Evolutionary conservation across 1,140 invertebrate genomes (phyloP), one percentile per base, ranked within the genome.

Genomic region (Drosophila pandora): DNA sequence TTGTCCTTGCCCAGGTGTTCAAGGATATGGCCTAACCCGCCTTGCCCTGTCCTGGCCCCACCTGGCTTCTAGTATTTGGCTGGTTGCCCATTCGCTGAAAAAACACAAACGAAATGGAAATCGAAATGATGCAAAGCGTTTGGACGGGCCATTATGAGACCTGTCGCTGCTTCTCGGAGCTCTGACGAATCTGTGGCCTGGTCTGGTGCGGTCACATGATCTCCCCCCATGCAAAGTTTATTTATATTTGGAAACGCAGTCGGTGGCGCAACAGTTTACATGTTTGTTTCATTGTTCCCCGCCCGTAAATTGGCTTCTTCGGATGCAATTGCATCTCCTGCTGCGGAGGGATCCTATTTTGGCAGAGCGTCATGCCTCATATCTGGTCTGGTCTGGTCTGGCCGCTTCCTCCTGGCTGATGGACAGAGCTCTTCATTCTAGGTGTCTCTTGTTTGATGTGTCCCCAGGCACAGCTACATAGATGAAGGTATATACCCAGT

Each of bases 221-320:
- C 83, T 88, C 75, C 83, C 69, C 83, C 83, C 83, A 87, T 87
- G 83, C 83, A 82, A 76, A 89, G 83, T 83, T 87, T 89, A 88
- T 87, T 88, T 79, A 82, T 88, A 88, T 75, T 87, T 85, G 82
- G 83, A 87, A 48, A 78, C 70, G 69, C 78, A 78, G 57, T 50
- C 69, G 62, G 48, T 56, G 65, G 30, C 43, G 53, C 54, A 9
- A 62, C 21, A 71, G 43, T 34, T 56, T 75, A 49, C 52, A 49
- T 32, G 10, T 30, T 65, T 79, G 13, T 8, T 21, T 43, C 63
- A 68, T 79, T 67, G 59, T 67, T 68, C 64, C 77, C 68, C 78
- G 60, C 32, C 32, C 34, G 54, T 58, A 81, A 82, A 81, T 83
- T 83, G 47, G 79, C 79, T 68, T 59, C 63, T 8, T 22, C 21